Percentiles rank a stretch among this genome's conserved stretches.
phyloP scores from a whole-genome alignment of 2,888 invertebrate genomes.

The Oscheius myriophilus region DNA sequence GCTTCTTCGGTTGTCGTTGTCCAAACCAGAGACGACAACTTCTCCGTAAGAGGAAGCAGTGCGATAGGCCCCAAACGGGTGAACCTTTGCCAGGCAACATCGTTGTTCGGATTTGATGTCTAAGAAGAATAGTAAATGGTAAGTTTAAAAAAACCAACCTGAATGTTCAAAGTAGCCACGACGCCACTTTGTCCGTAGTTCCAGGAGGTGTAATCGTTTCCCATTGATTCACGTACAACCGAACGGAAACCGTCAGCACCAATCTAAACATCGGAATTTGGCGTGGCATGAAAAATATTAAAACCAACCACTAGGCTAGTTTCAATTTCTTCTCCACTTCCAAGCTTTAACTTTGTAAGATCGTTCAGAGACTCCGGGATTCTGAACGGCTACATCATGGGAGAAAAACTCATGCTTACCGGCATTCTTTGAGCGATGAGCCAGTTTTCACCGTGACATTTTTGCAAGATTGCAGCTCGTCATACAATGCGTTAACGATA shows the following conservation, averaged over 20 bases:
- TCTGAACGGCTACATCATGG: constrained; percentile 4
- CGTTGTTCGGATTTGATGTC: constrained; percentile 77
- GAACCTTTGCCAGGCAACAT: constrained; percentile 95
- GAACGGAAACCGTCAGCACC: constrained; percentile 96
- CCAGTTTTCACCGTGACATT: constrained; percentile 76
- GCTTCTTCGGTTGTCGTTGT: constrained; percentile 83
- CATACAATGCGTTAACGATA: constrained; percentile 81
- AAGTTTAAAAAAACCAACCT: constrained; percentile 28
- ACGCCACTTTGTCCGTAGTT: constrained; percentile 89
- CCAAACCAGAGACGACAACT: constrained; percentile 92
- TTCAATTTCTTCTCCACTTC: constrained; percentile 71
- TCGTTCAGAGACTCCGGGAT: constrained; percentile 43
- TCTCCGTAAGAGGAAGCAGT: constrained; percentile 84
- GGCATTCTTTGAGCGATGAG: constrained; percentile 73
- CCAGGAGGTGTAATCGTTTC: constrained; percentile 83
- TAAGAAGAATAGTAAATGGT: constrained; percentile 5
- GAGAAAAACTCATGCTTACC: constrained; percentile 20
- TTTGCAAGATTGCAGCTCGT: constrained; percentile 54
- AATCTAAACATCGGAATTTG: constrained; percentile 76
- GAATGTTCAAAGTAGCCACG: constrained; percentile 82
- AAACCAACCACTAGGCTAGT: constrained; percentile 72
- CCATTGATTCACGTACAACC: constrained; percentile 83
- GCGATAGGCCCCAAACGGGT: constrained; percentile 91
- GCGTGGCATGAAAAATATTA: background rate
- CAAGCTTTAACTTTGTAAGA: constrained; percentile 70